phyloP scores from a whole-genome alignment of 2,113 vertebrate genomes.

The Sinocyclocheilus maitianheensis region DNA sequence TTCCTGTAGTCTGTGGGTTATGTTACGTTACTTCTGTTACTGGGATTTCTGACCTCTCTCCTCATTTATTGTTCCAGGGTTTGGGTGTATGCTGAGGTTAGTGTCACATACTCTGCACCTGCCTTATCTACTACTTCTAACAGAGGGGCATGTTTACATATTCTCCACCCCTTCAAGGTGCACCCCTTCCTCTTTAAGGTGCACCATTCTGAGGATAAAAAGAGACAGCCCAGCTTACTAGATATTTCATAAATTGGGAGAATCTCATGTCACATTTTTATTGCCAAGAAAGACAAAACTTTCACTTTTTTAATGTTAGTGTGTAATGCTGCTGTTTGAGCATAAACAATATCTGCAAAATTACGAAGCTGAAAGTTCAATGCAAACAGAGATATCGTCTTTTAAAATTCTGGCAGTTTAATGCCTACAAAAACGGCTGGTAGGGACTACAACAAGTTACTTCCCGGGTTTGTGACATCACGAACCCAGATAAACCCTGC shows the following conservation, averaged over 20 bases:
- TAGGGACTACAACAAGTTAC: too few relatives aligned
- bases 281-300: background rate
- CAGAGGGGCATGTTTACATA: background rate
- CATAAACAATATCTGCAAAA: too few relatives aligned
- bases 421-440: too few relatives aligned
- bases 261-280: background rate
- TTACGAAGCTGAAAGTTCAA: too few relatives aligned
- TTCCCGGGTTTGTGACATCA: too few relatives aligned
- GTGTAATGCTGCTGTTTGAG: too few relatives aligned
- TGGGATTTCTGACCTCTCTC: conserved; percentile 27
- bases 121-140: background rate
- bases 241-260: background rate
- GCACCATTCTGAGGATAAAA: too few relatives aligned
- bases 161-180: background rate
- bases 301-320: too few relatives aligned
- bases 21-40: conserved; percentile 33
- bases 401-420: too few relatives aligned
- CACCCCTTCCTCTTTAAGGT: background rate
- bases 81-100: background rate
- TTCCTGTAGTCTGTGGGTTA: conserved; percentile 32
- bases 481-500: too few relatives aligned
- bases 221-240: background rate
- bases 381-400: too few relatives aligned
- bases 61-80: background rate
- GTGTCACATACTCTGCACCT: background rate